These are phyloP conservation scores for Balaeniceps rex DNA, from an alignment of 2,113 vertebrate species.

Conservation along the genomic window DNA sequence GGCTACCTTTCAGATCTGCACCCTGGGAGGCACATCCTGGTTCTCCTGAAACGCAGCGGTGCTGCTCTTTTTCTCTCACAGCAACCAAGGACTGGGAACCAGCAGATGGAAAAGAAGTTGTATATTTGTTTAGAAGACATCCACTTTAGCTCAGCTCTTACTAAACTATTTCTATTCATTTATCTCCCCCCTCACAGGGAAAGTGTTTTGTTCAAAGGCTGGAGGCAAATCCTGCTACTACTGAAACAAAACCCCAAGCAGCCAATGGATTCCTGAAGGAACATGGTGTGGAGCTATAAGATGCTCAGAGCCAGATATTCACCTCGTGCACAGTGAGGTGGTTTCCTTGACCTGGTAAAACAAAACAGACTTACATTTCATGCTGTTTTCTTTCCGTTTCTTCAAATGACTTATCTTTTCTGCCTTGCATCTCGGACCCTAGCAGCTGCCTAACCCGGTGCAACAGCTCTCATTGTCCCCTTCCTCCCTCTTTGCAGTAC, in stretches of 20 bases:
- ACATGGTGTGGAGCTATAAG: background rate
- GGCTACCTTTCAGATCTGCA: background rate
- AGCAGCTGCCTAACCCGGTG: background rate
- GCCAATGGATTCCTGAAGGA: background rate
- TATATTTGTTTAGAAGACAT: conserved; percentile 28
- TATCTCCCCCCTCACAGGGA: background rate
- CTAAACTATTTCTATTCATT: background rate
- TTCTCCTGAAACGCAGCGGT: background rate
- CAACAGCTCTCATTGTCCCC: background rate
- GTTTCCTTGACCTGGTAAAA: background rate
- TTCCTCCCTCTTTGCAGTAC: background rate
- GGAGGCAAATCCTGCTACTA: background rate
- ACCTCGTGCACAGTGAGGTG: background rate
- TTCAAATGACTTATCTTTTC: background rate
- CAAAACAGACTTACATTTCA: background rate
- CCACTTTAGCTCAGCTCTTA: background rate
- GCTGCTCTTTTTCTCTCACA: background rate
- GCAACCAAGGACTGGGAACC: background rate
- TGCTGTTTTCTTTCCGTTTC: background rate
- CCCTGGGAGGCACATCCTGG: background rate
- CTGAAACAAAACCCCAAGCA: background rate
- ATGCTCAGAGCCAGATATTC: background rate
- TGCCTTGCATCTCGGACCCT: background rate
- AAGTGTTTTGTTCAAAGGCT: background rate
- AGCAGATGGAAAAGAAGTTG: conserved; percentile 6